Evolutionary conservation across 2,797 vertebrate species (phyloP), one percentile per base, ranked within the genome.

Genomic region (Holocentrus rufus): DNA sequence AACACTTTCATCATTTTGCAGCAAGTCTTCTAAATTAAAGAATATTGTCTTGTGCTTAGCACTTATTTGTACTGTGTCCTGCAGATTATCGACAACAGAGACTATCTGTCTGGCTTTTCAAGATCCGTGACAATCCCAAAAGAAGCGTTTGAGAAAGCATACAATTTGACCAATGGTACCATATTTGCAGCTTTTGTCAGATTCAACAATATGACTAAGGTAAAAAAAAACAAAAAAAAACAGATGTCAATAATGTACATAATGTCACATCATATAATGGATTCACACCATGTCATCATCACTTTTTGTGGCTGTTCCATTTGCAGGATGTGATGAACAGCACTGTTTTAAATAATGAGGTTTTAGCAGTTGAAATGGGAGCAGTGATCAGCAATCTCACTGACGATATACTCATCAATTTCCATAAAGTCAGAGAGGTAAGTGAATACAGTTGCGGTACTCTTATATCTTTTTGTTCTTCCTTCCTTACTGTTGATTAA

Each of bases 321-420:
- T 64, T 50, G 25, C 49, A 94, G 93, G 90, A 92, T 79, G 78
- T 62, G 27, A 15, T 7, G 1, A 87, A 90, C 64, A 89, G 84
- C 62, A 79, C 34, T 7, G 7, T 92, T 58, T 78, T 92, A 55
- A 54, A 57, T 3, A 1, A 89, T 53, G 82, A 91, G 25, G 83
- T 92, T 14, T 3, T 92, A 42, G 90, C 85, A 0, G 9, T 94
- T 47, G 91, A 93, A n/a, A 91, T 93, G 92, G 92, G 90, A 73
- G 0, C 22, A 2, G 0, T 0, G 0, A 80, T 94, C 47, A 1
- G 0, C 2, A 89, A 93, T 75, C 92, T 94, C 58, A 88, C 74
- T 2, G 42, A 91, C 6, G 42, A 3, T 2, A 76, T 94, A 69
- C 4, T 0, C 17, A 56, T 94, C 23, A 22, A 2, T 55, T 91